Base-by-base conservation (phyloP, 1,140 invertebrate species). In the Amyelois transitella region DNA sequence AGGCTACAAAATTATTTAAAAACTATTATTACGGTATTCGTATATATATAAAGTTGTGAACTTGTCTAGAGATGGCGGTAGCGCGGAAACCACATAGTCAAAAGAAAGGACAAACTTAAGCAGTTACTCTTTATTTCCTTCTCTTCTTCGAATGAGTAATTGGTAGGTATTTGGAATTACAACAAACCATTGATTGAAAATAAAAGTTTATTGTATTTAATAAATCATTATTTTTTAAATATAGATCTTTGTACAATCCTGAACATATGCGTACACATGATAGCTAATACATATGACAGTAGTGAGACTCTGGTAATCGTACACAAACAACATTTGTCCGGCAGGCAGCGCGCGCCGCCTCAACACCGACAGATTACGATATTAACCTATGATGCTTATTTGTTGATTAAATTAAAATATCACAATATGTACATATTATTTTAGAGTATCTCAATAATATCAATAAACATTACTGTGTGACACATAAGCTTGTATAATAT, bases 191-290 rank as follows among this genome's bases (percentile, higher is more conserved):
- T 67, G 66, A 68, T 67, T 79, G 72, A 85, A 84, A 84, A 83
- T 84, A 87, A 82, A 84, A 75, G 72, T 87, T 87, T 84, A 84
- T 85, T 87, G 69, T 81, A 84, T 87, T 14, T 38, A 38, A 38
- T 38, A 81, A 86, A 88, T 88, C 79, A 80, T 77, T 85, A 84
- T 87, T 78, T 81, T 75, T 84, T 86, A 87, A 82, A 84, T 86
- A 87, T 84, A 81, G 69, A 75, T 78, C 81, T 88, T 88, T 88
- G 82, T 88, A 88, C 82, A 88, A 79, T 82, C 69, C 75, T 71
- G 63, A 66, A 75, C 69, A 74, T 81, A 74, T 38, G 32, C 74
- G 73, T 75, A 77, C 71, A 75, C 63, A 73, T 77, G 66, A 76
- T 70, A 60, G 64, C 58, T 55, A 69, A 72, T 64, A 68, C 55